phyloP scores from a whole-genome alignment of 2,113 vertebrate genomes.

The Peromyscus maniculatus region DNA sequence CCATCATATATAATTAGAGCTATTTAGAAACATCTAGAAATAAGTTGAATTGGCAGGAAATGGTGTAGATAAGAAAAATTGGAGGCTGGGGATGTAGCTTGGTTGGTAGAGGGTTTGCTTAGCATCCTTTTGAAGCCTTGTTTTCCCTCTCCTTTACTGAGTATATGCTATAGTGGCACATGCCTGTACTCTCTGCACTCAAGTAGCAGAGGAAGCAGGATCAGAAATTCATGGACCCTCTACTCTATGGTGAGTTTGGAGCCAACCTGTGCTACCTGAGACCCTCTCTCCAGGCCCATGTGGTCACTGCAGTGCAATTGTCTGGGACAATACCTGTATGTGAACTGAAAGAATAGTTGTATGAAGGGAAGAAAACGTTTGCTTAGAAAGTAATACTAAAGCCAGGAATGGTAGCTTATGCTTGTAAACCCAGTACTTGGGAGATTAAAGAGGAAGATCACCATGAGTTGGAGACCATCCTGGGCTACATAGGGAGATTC shows the following conservation, averaged over 20 bases:
- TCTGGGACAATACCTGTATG: neutral
- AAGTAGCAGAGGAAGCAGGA: neutral
- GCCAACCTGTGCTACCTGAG: neutral
- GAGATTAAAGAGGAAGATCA: neutral
- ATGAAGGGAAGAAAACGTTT: conserved; percentile 48
- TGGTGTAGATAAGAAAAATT: neutral
- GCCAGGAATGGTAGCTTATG: neutral
- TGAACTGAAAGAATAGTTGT: conserved; percentile 16
- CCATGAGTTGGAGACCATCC: too few species aligned
- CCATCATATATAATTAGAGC: conserved; percentile 10
- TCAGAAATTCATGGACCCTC: neutral
- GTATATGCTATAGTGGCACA: neutral
- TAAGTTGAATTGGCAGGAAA: neutral
- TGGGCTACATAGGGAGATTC: neutral
- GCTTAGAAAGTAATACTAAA: neutral
- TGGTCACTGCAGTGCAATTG: neutral
- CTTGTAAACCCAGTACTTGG: neutral
- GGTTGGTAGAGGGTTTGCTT: neutral
- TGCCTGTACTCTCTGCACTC: neutral
- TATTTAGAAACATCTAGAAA: conserved; percentile 53
- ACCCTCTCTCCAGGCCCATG: neutral
- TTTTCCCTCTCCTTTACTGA: neutral
- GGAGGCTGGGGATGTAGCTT: neutral
- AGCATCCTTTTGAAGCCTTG: neutral
- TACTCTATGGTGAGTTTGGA: neutral